These are phyloP conservation scores for Zoanthus sociatus DNA, from an alignment of 92 coral and sea anemone genomes.

Conservation along the genomic window DNA sequence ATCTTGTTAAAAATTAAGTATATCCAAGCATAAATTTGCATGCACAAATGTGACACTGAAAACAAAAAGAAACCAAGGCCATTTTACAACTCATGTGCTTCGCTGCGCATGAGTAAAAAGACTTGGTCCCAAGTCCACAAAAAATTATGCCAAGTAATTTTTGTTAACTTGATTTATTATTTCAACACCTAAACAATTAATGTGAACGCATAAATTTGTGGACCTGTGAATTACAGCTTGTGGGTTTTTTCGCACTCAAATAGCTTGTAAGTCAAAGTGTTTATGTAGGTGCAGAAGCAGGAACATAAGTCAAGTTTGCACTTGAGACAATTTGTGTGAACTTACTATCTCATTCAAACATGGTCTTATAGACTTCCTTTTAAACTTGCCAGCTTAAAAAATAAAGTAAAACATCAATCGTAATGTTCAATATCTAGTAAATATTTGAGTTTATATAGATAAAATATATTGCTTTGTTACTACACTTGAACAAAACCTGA, in stretches of 20 bases:
- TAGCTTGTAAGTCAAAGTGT: background rate
- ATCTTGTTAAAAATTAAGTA: no score
- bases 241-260: slow-evolving; percentile 1
- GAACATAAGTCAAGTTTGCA: slow-evolving; percentile 18
- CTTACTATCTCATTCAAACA: background rate
- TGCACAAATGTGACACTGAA: no score
- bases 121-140: background rate
- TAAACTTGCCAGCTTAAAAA: background rate
- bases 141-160: background rate
- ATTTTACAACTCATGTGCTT: no score
- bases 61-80: no score
- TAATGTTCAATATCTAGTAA: background rate
- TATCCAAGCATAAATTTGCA: no score
- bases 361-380: background rate
- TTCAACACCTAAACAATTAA: background rate
- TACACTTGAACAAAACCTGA: slow-evolving; percentile 71
- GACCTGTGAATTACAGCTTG: slow-evolving; percentile 2
- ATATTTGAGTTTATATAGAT: slow-evolving; percentile 13
- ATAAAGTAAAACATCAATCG: background rate
- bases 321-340: slow-evolving; percentile 24
- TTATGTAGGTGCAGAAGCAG: slow-evolving; percentile 20
- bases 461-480: slow-evolving; percentile 19
- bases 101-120: background rate
- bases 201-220: slow-evolving; percentile 8
- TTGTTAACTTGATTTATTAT: slow-evolving; percentile 1